Percentiles rank a stretch among this genome's conserved stretches.
These are phyloP conservation scores for Hippocampus guttulatus DNA, from an alignment of 2,113 vertebrate genomes.

Conservation along the genomic window DNA sequence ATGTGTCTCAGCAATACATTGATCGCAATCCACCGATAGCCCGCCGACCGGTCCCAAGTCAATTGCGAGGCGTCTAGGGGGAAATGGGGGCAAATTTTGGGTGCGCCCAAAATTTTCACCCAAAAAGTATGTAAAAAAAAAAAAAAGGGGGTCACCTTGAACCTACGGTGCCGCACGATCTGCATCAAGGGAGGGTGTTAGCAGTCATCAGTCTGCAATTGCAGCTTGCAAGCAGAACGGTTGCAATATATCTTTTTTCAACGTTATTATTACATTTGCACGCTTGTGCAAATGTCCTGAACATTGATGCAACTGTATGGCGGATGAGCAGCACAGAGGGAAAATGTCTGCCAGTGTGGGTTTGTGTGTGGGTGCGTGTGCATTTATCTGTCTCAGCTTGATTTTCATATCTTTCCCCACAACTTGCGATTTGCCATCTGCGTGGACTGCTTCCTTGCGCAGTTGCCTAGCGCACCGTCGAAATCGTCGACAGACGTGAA, in stretches of 20 bases:
- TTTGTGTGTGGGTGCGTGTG: neutral
- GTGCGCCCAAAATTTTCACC: too few species aligned
- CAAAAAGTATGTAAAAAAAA: neutral
- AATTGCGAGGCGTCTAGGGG: too few species aligned
- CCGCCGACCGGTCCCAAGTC: too few species aligned
- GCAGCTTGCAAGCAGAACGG: too few species aligned
- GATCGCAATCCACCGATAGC: too few species aligned
- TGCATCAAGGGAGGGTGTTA: too few species aligned
- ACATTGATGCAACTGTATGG: neutral
- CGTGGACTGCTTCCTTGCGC: constrained; percentile 34
- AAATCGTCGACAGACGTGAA: constrained; percentile 21
- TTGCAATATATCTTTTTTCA: too few species aligned
- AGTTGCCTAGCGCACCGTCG: constrained; percentile 58
- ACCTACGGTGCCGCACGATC: too few species aligned
- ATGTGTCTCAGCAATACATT: too few species aligned
- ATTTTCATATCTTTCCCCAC: constrained; percentile 18
- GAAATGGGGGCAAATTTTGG: too few species aligned
- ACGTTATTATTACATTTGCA: neutral
- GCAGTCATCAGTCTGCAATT: too few species aligned
- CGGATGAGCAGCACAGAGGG: neutral
- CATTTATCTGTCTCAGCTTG: constrained; percentile 6
- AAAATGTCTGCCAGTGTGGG: neutral
- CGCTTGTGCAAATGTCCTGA: neutral
- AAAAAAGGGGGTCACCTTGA: neutral
- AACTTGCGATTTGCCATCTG: constrained; percentile 63